Percentiles rank a stretch among this genome's conserved stretches.
Conservation (phyloP, 2,113 vertebrate genomes). For the Neodon shergylaensis region DNA sequence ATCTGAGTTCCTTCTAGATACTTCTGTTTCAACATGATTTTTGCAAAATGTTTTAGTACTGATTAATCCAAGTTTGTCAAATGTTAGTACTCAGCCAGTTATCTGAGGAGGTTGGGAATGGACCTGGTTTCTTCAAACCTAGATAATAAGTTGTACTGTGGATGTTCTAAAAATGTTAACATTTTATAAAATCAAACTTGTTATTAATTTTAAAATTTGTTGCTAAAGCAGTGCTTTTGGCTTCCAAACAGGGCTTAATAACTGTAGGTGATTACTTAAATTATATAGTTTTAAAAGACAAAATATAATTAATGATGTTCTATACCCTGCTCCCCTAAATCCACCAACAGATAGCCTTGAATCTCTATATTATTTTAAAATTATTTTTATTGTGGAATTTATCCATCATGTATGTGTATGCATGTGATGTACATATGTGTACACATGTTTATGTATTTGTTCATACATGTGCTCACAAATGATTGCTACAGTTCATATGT, state of each 20-base stretch:
- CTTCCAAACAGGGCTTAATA: slow-evolving; percentile 5
- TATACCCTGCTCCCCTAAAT: not conserved
- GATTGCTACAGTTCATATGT: too few relatives aligned
- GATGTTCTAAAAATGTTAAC: slow-evolving; percentile 7
- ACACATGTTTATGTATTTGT: too few relatives aligned
- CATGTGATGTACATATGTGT: too few relatives aligned
- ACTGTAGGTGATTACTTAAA: not conserved
- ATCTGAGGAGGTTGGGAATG: slow-evolving; percentile 52
- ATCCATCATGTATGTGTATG: not conserved
- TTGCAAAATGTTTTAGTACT: slow-evolving; percentile 74
- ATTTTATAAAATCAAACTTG: slow-evolving; percentile 15
- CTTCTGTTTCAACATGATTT: slow-evolving; percentile 70
- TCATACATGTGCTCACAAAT: not conserved
- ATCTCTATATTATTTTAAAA: not conserved
- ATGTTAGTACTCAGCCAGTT: slow-evolving; percentile 21
- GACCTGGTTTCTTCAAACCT: slow-evolving; percentile 13
- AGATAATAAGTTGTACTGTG: slow-evolving; percentile 15
- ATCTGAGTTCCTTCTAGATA: slow-evolving; percentile 31
- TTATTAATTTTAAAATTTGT: slow-evolving; percentile 35
- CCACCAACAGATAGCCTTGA: not conserved
- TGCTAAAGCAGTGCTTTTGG: not conserved
- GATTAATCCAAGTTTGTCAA: slow-evolving; percentile 76
- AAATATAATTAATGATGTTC: not conserved
- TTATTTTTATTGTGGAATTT: not conserved
- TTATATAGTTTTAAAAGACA: not conserved